A percentile compares a stretch with the other conserved stretches of the same genome.
Evolutionary conservation across 2,797 vertebrate species (phyloP).

Genomic region (Gorsachius magnificus): DNA sequence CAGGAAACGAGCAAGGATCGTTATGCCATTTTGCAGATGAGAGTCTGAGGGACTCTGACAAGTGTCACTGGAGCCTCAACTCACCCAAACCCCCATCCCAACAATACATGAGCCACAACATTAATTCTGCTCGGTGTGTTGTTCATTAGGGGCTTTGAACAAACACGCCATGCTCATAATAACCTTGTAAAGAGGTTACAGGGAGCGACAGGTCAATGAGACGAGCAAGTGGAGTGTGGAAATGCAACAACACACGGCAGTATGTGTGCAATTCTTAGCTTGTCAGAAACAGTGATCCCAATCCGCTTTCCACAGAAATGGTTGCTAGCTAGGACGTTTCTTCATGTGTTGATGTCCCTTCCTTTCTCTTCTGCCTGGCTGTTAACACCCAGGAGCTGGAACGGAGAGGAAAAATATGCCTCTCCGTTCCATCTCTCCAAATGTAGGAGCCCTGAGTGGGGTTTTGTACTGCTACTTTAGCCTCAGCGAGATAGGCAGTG

Average conservation of each 20-base stretch:
- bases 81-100: background rate
- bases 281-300: background rate
- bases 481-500: background rate
- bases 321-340: background rate
- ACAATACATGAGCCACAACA: background rate
- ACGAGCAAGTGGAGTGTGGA: background rate
- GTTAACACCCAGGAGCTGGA: background rate
- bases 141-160: background rate
- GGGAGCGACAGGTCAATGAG: background rate
- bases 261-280: background rate
- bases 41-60: background rate
- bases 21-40: background rate
- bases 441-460: background rate
- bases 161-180: background rate
- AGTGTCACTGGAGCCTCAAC: background rate
- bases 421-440: background rate
- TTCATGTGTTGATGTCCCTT: background rate
- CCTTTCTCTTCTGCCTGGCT: background rate
- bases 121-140: background rate
- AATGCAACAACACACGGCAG: rapidly evolving
- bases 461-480: background rate
- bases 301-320: background rate
- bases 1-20: background rate
- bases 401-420: background rate
- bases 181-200: background rate